Conservation (phyloP, 2,888 invertebrate species). For the Lithophane leautieri region DNA sequence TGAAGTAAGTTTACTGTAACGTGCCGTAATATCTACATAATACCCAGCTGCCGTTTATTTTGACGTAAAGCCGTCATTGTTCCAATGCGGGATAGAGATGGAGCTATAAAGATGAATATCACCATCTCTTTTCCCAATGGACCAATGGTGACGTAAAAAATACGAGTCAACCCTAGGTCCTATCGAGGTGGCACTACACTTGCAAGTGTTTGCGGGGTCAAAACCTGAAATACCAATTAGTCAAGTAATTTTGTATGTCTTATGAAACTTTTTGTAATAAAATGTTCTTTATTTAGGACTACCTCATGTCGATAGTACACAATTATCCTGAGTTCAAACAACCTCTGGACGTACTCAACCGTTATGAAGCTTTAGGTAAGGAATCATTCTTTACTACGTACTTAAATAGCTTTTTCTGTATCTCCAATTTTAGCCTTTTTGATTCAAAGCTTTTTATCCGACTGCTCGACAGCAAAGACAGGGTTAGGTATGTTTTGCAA, state of each 20-base stretch:
- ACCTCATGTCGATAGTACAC: slow-evolving; percentile 89
- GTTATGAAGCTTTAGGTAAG: slow-evolving; percentile 91
- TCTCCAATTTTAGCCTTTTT: background rate
- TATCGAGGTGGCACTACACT: no score
- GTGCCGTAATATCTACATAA: background rate
- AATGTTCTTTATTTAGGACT: slow-evolving; percentile 81
- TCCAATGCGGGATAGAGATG: background rate
- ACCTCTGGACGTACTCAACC: slow-evolving; percentile 91
- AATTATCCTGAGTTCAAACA: slow-evolving; percentile 90
- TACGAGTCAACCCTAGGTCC: background rate
- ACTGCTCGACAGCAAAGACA: background rate
- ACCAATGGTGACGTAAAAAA: background rate
- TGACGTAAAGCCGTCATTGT: background rate
- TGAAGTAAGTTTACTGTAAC: slow-evolving; percentile 78
- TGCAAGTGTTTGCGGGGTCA: background rate
- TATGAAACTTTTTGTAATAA: background rate
- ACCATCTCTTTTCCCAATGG: background rate
- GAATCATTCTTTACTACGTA: background rate
- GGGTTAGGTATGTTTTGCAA: background rate
- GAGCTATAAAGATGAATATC: background rate
- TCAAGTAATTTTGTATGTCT: background rate
- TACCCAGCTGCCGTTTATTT: background rate
- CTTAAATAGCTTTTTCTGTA: background rate
- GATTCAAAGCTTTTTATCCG: background rate
- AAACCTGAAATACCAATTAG: background rate